These are phyloP conservation scores for Chiroxiphia lanceolata DNA, from an alignment of 2,797 vertebrate species.

Conservation along the genomic window DNA sequence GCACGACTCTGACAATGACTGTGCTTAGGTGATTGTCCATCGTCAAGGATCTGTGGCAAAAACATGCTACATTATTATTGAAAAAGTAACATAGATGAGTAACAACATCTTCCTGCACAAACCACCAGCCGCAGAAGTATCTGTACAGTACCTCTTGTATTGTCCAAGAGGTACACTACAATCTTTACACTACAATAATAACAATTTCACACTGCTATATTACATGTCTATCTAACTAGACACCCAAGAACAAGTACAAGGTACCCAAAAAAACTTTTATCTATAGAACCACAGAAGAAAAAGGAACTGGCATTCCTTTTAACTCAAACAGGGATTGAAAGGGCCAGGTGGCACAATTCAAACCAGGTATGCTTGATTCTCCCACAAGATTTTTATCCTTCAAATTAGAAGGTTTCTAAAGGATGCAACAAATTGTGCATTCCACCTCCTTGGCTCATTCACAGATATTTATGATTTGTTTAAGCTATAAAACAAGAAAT, in stretches of 20 bases:
- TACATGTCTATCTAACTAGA: not conserved
- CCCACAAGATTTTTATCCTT: not conserved
- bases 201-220: not conserved
- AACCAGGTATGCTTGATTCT: not conserved
- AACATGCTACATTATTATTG: not conserved
- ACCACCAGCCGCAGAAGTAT: not conserved
- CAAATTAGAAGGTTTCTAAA: not conserved
- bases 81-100: not conserved
- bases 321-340: not conserved
- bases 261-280: not conserved
- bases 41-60: conserved; percentile 87
- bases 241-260: not conserved
- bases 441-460: not conserved
- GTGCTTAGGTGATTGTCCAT: conserved; percentile 85
- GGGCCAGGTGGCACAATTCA: not conserved
- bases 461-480: not conserved
- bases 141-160: not conserved
- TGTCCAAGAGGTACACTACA: not conserved
- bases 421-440: not conserved
- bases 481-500: not conserved
- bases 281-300: not conserved
- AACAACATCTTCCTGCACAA: not conserved
- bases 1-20: conserved; percentile 83
- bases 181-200: not conserved
- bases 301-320: not conserved